phyloP scores from a whole-genome alignment of 1,140 invertebrate species.

The Luehdorfia chinensis region DNA sequence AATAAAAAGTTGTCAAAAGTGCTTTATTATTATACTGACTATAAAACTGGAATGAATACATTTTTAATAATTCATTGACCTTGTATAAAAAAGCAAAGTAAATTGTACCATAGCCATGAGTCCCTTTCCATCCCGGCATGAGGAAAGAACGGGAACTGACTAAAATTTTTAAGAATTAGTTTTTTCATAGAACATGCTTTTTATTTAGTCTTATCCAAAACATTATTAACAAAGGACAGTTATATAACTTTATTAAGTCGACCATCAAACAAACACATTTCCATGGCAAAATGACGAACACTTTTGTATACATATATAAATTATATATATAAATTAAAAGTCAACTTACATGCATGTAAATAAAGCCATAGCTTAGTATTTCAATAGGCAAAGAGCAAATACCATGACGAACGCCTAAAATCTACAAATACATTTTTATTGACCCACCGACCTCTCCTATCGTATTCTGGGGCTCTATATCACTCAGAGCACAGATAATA shows the following conservation, averaged over 20 bases:
- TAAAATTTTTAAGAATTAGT: too few relatives aligned
- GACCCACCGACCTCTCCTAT: slow-evolving; percentile 62
- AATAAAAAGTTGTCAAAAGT: too few relatives aligned
- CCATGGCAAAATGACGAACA: slow-evolving; percentile 24
- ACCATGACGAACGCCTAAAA: slow-evolving; percentile 57
- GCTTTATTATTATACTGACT: too few relatives aligned
- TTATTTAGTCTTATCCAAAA: too few relatives aligned
- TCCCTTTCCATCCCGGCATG: too few relatives aligned
- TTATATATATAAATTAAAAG: slow-evolving; percentile 23
- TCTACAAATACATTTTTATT: slow-evolving; percentile 58
- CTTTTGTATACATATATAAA: slow-evolving; percentile 21
- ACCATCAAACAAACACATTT: slow-evolving; percentile 27
- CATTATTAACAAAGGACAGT: too few relatives aligned
- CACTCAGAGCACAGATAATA: neutral
- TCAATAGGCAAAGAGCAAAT: slow-evolving; percentile 60
- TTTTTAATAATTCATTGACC: too few relatives aligned
- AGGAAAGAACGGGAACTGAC: too few relatives aligned
- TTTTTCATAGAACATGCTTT: too few relatives aligned
- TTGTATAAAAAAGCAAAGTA: too few relatives aligned
- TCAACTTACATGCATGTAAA: slow-evolving; percentile 59
- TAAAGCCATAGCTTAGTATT: slow-evolving; percentile 47
- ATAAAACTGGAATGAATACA: too few relatives aligned
- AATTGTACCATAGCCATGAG: too few relatives aligned
- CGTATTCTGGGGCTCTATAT: slow-evolving; percentile 13
- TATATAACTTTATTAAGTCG: slow-evolving; percentile 41